Evolutionary conservation across 2,888 invertebrate species (phyloP).

Genomic region (Cantharis rufa): DNA sequence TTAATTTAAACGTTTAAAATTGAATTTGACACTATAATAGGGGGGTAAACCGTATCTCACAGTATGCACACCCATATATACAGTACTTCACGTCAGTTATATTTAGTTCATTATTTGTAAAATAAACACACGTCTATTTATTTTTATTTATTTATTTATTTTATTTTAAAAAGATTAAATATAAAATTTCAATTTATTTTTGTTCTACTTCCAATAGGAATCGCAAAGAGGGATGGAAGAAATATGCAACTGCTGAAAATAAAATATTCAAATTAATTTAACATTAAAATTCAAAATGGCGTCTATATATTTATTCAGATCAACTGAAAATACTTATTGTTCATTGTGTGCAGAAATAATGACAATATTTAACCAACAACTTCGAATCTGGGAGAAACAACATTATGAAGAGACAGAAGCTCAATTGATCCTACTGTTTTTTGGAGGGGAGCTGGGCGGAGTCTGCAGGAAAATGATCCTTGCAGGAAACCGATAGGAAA

Average conservation of each 20-base stretch:
- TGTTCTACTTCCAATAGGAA: neutral
- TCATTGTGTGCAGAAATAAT: constrained; percentile 27
- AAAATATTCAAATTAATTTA: constrained; percentile 28
- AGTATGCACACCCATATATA: constrained; percentile 21
- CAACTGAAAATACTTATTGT: constrained; percentile 28
- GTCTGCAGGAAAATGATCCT: constrained; percentile 26
- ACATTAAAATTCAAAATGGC: constrained; percentile 38
- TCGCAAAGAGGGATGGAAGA: constrained; percentile 1
- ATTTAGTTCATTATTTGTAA: neutral
- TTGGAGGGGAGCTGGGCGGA: constrained; percentile 41
- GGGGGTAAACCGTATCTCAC: constrained; percentile 20
- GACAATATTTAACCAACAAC: constrained; percentile 42
- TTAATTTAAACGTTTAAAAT: constrained; percentile 29
- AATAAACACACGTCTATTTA: neutral
- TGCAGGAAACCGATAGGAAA: constrained; percentile 10
- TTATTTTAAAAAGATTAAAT: neutral
- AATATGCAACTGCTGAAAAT: constrained; percentile 9
- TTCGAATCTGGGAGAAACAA: constrained; percentile 35
- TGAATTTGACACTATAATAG: constrained; percentile 25
- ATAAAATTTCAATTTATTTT: neutral
- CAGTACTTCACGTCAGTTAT: constrained; percentile 6
- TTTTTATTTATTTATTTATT: neutral
- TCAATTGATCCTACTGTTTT: constrained; percentile 32
- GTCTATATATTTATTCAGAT: constrained; percentile 29
- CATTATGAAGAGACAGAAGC: constrained; percentile 32